Conservation (phyloP, 1,140 invertebrate species). For the Aphelenchoides fujianensis region DNA sequence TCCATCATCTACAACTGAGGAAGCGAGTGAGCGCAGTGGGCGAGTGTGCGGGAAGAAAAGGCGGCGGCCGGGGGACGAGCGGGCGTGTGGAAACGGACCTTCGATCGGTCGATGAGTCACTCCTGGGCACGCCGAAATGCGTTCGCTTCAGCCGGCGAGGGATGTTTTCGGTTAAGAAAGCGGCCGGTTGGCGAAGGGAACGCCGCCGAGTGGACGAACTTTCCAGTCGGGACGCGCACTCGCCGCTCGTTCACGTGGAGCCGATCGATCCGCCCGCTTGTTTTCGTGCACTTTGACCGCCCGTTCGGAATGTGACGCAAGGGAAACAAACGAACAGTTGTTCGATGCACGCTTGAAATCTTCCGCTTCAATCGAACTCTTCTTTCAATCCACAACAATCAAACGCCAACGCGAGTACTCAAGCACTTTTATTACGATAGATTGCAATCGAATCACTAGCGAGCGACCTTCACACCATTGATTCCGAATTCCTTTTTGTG, state of each 20-base stretch:
- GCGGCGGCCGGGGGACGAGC: not conserved
- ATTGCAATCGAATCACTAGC: not conserved
- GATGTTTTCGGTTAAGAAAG: conserved; percentile 1
- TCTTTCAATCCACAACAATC: not conserved
- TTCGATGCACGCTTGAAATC: too few relatives aligned
- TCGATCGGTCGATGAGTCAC: not conserved
- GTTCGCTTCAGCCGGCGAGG: too few relatives aligned
- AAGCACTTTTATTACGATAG: not conserved
- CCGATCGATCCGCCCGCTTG: too few relatives aligned
- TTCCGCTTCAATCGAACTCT: not conserved
- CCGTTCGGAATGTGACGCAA: not conserved
- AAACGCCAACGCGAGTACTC: too few relatives aligned
- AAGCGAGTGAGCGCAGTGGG: not conserved
- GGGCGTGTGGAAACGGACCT: not conserved
- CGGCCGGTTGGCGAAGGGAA: too few relatives aligned
- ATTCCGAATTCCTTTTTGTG: not conserved
- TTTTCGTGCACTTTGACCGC: not conserved
- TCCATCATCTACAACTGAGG: conserved; percentile 69
- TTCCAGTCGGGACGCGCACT: too few relatives aligned
- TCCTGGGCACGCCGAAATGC: not conserved
- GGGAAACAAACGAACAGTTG: not conserved
- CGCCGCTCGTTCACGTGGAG: too few relatives aligned
- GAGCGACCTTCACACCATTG: not conserved
- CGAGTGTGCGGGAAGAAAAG: not conserved
- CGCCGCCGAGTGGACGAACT: too few relatives aligned